Conservation (phyloP, 2,797 vertebrate genomes). For the Liasis olivaceus region DNA sequence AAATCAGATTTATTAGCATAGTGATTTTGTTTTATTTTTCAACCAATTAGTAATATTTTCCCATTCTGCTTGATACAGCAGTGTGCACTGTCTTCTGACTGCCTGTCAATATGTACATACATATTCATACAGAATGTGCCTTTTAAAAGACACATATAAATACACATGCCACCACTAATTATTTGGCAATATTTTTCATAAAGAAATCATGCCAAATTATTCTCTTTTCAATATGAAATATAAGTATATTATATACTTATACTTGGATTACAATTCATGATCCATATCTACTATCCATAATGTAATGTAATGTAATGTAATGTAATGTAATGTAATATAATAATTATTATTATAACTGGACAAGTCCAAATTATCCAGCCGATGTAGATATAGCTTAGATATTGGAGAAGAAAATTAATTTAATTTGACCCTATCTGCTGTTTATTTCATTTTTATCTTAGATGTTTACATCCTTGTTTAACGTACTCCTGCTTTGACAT, state of each 20-base stretch:
- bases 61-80: background rate
- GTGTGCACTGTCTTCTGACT: background rate
- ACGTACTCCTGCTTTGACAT: background rate
- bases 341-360: background rate
- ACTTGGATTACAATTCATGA: background rate
- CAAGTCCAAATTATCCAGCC: background rate
- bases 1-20: background rate
- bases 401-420: background rate
- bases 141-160: background rate
- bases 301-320: background rate
- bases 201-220: background rate
- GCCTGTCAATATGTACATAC: background rate
- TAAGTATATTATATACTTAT: background rate
- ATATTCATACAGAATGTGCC: background rate
- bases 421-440: background rate
- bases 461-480: background rate
- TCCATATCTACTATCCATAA: background rate
- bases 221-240: background rate
- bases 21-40: background rate
- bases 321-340: background rate
- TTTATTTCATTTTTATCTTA: background rate
- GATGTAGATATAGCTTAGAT: background rate
- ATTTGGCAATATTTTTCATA: background rate
- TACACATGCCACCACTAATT: background rate
- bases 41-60: background rate